Percentiles rank a stretch among this genome's conserved stretches.
These are phyloP conservation scores for Panurus biarmicus DNA, from an alignment of 2,113 vertebrate species.

Conservation along the genomic window DNA sequence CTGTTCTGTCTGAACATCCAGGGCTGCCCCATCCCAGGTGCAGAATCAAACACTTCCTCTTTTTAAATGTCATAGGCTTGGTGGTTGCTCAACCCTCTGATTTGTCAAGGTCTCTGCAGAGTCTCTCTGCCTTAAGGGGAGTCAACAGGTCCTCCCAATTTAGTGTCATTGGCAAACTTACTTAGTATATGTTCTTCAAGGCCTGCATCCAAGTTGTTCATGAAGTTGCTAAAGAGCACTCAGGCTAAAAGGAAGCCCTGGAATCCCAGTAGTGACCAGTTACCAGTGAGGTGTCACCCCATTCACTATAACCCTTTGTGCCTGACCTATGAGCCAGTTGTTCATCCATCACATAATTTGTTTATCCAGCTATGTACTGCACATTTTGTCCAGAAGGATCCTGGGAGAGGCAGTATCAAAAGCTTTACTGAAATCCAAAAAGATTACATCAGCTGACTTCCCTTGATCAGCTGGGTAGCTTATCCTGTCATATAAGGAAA, in stretches of 20 bases:
- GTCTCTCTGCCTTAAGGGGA: background rate
- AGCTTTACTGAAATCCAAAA: background rate
- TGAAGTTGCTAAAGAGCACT: background rate
- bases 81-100: background rate
- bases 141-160: background rate
- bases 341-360: background rate
- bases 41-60: background rate
- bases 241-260: background rate
- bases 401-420: background rate
- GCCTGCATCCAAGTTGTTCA: background rate
- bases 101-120: background rate
- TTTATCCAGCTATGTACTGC: background rate
- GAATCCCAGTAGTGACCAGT: background rate
- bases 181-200: background rate
- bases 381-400: background rate
- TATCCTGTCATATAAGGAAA: background rate
- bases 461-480: background rate
- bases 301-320: background rate
- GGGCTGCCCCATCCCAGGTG: background rate
- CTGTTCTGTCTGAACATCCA: background rate
- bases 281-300: background rate
- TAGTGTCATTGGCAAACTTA: background rate
- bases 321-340: background rate
- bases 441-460: background rate
- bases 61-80: background rate